A percentile compares a stretch with the other conserved stretches of the same genome.
Conservation (phyloP, 2,888 invertebrate genomes). For the Cerastoderma edule region DNA sequence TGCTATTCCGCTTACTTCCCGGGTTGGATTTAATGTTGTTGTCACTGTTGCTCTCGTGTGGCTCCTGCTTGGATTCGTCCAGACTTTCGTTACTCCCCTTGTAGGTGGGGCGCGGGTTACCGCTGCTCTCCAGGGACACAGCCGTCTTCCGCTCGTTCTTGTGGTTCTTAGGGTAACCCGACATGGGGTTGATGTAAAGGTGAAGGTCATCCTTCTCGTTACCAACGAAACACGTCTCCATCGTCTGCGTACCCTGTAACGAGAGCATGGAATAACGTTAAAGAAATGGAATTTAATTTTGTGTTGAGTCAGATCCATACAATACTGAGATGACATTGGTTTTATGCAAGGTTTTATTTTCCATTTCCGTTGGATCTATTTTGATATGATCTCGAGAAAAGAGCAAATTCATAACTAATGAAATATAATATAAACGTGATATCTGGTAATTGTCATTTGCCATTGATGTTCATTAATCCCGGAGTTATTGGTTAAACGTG, state of each 20-base stretch:
- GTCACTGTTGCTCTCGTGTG: slow-evolving; percentile 37
- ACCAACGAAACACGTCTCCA: slow-evolving; percentile 54
- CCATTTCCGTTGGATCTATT: too few relatives aligned
- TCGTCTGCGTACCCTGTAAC: slow-evolving; percentile 57
- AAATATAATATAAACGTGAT: too few relatives aligned
- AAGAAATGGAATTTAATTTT: too few relatives aligned
- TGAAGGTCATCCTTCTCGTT: slow-evolving; percentile 46
- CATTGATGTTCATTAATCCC: too few relatives aligned
- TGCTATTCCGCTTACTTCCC: slow-evolving; percentile 28
- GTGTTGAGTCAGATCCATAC: too few relatives aligned
- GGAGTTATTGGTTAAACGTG: too few relatives aligned
- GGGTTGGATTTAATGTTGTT: slow-evolving; percentile 32
- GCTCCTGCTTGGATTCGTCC: slow-evolving; percentile 29
- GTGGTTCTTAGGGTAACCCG: slow-evolving; percentile 40
- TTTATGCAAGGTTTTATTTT: too few relatives aligned
- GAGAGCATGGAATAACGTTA: not conserved
- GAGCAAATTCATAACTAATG: too few relatives aligned
- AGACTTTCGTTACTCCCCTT: slow-evolving; percentile 10
- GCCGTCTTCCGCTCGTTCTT: slow-evolving; percentile 57
- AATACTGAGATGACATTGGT: too few relatives aligned
- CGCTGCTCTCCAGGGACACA: slow-evolving; percentile 41
- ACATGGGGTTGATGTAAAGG: slow-evolving; percentile 56
- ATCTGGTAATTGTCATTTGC: too few relatives aligned
- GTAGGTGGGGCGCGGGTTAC: slow-evolving; percentile 9
- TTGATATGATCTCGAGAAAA: too few relatives aligned